Conservation (phyloP, 2,888 invertebrate species). For the Brenthis daphne region DNA sequence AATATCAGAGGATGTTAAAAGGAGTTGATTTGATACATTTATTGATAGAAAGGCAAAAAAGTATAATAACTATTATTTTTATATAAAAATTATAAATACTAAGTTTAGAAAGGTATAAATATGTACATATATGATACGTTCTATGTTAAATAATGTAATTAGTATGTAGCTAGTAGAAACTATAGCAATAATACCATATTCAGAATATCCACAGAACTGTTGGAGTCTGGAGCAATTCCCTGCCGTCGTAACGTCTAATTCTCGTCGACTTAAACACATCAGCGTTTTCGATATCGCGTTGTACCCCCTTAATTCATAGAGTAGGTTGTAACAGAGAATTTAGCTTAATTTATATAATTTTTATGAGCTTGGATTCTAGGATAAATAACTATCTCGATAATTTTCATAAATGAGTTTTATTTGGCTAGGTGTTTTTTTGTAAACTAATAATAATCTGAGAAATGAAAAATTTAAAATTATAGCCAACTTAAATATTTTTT, state of each 20-base stretch:
- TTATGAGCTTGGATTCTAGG: no score
- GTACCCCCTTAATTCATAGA: conserved; percentile 70
- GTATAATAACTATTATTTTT: background rate
- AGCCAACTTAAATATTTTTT: no score
- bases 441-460: no score
- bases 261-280: conserved; percentile 82
- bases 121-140: background rate
- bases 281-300: conserved; percentile 80
- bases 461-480: no score
- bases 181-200: conserved; percentile 38
- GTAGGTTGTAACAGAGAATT: conserved; percentile 43
- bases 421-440: no score
- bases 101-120: no score
- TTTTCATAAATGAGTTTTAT: no score
- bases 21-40: no score
- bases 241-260: conserved; percentile 82
- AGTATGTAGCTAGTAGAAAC: conserved; percentile 5
- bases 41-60: background rate
- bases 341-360: background rate
- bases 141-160: conserved; percentile 19
- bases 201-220: conserved; percentile 38
- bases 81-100: background rate
- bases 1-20: no score
- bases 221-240: conserved; percentile 73
- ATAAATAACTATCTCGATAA: no score